Evolutionary conservation across 2,113 vertebrate species (phyloP), one percentile per base, ranked within the genome.

Genomic region (Tapirus terrestris): DNA sequence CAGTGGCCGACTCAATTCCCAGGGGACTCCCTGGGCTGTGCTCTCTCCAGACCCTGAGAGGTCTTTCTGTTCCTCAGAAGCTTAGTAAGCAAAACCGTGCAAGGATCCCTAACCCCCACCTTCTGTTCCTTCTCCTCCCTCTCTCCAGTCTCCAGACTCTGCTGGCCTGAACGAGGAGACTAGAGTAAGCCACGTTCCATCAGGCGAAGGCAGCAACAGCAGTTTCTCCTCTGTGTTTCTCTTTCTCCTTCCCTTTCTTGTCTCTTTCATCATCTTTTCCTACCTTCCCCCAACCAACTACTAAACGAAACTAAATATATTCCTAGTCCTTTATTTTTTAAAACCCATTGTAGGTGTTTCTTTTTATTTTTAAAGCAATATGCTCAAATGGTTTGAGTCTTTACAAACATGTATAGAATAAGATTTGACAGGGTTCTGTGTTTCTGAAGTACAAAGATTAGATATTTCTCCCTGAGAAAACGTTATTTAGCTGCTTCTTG

Each of bases 101-200:
- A 27, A 11, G 16, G 13, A 11, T 14, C 56, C 20, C 8, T 70
- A 11, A 31, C 11, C 39, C 6, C 18, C 21, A 12, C 20, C 23
- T 11, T 39, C 73, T 8, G 13, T 7, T 36, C 36, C 17, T 21
- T 20, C 60, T 29, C 8, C 23, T 3, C 33, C 8, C 43, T 83
- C 14, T 27, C 14, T 43, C 25, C 45, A 45, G 29, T 36, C 51
- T 92, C 29, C 39, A 0, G 4, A 23, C 45, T 61, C 56, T 27
- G 31, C 43, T 51, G 6, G 33, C 77, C 8, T 8, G 5, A 39
- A 51, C 3, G 1, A 43, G 45, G 31, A 53, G 12, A 63, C 0
- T 0, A 14, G 5, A 43, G 21, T 8, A 8, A 3, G 4, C 36
- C 0, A 0, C 1, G 2, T 58, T 56, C 3, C 1, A 8, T 53